Evolutionary conservation across 2,888 invertebrate genomes (phyloP), one percentile per base, ranked within the genome.

Genomic region (Synanthedon formicaeformis): DNA sequence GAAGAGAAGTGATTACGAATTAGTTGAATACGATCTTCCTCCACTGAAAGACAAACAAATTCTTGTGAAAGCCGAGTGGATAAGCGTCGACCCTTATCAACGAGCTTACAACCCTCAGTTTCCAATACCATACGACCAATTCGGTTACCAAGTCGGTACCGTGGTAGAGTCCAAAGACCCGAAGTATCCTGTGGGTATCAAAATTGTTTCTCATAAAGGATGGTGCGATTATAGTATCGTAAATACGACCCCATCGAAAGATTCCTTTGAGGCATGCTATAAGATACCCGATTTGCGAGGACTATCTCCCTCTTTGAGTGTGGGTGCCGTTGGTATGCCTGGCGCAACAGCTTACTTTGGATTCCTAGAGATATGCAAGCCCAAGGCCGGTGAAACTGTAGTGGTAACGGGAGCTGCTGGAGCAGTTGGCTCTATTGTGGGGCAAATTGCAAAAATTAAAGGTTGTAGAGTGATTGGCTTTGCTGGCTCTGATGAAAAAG

Each of bases 261-360:
- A 23, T 1, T 41, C 55, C 6, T 48, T 52, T 1, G 53, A 54
- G 2, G 40, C 8, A 11, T 53, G 65, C 5, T 69, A 72, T 52
- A 63, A 65, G 23, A 51, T 91, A 45, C 90, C 90, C 1, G 86
- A 90, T 56, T 67, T 90, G 55, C 87, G 84, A 54, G 76, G 82
- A 0, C 56, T 70, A 0, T 56, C 91, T 0, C 55, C 73, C 1
- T 91, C 91, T 0, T 71, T 89, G 40, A 80, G 73, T 5, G 64
- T 91, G 2, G 91, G 91, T 52, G 71, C 81, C 18, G 65, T 90
- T 45, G 91, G 90, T 63, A 90, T 90, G 89, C 89, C 91, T 45
- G 91, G 91, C 89, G 88, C 87, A 56, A 90, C 91, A 1, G 91
- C 92, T 0, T 91, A 91, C 62, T 91, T 91, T 71, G 92, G 92